A percentile compares a stretch with the other conserved stretches of the same genome.
phyloP scores from a whole-genome alignment of 2,888 invertebrate species.

The Cryptocephalus primarius region DNA sequence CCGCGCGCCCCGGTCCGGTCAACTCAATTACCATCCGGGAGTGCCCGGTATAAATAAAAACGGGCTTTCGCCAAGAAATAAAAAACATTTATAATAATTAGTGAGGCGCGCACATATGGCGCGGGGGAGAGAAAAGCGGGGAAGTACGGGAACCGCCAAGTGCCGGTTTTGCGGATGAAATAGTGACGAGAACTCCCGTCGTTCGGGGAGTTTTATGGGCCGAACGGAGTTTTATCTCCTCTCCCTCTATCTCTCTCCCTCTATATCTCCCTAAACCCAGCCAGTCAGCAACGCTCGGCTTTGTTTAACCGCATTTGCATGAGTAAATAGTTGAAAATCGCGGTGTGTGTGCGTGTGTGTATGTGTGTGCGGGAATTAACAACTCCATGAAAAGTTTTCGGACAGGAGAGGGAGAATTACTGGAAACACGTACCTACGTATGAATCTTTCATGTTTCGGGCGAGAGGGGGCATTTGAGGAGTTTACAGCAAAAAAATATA shows the following conservation, averaged over 20 bases:
- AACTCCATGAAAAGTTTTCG: too few species aligned
- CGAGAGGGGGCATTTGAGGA: too few species aligned
- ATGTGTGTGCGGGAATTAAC: too few species aligned
- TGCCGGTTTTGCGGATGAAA: constrained; percentile 28
- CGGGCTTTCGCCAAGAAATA: constrained; percentile 20
- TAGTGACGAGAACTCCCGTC: constrained; percentile 36
- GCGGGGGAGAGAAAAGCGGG: too few species aligned
- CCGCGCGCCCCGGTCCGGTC: constrained; percentile 11
- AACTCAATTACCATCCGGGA: constrained; percentile 14
- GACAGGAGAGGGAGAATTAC: too few species aligned
- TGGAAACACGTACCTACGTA: too few species aligned
- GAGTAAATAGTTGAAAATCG: constrained; percentile 9
- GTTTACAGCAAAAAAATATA: too few species aligned
- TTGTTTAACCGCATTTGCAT: constrained; percentile 16
- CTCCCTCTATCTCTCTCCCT: constrained; percentile 8
- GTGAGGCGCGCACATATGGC: constrained; percentile 22
- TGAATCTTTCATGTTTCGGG: too few species aligned
- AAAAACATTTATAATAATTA: constrained; percentile 37
- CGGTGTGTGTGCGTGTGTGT: too few species aligned
- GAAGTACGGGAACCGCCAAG: too few species aligned
- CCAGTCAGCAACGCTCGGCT: constrained; percentile 18
- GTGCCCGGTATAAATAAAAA: constrained; percentile 14
- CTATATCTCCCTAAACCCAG: too few species aligned
- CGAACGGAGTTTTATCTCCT: constrained; percentile 30
- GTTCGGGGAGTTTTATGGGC: constrained; percentile 33